Percentiles rank a stretch among this genome's conserved stretches.
These are phyloP conservation scores for Champsocephalus esox DNA, from an alignment of 2,797 vertebrate species.

Conservation along the genomic window DNA sequence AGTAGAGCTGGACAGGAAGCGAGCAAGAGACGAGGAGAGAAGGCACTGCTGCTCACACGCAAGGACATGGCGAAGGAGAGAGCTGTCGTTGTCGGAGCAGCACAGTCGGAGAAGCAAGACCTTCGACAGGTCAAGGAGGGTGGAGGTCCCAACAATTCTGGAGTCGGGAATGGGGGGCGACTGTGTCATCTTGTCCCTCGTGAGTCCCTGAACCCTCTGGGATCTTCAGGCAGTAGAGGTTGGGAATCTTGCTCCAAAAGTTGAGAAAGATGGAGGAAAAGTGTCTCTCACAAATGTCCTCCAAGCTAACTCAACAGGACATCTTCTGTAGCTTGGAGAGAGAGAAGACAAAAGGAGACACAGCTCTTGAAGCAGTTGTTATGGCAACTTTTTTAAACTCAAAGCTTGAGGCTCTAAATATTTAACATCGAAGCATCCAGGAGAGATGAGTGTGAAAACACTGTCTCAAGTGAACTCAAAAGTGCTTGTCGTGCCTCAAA, in stretches of 20 bases:
- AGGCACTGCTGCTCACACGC: conserved; percentile 84
- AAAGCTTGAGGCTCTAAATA: conserved; percentile 77
- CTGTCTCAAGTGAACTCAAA: conserved; percentile 52
- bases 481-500: conserved; percentile 48
- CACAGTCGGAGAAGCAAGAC: conserved; percentile 70
- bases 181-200: conserved; percentile 61
- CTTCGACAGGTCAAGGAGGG: conserved; percentile 50
- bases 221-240: conserved; percentile 64
- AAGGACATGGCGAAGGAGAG: conserved; percentile 83
- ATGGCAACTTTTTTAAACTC: conserved; percentile 77
- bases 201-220: conserved; percentile 43
- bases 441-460: conserved; percentile 52
- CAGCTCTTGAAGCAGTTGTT: conserved; percentile 70
- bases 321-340: conserved; percentile 66
- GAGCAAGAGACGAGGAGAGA: conserved; percentile 57
- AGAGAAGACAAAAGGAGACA: conserved; percentile 51
- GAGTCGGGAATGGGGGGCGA: conserved; percentile 29
- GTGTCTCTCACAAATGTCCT: conserved; percentile 82
- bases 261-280: conserved; percentile 73
- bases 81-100: conserved; percentile 79
- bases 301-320: conserved; percentile 82
- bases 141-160: conserved; percentile 39
- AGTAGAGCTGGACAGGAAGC: conserved; percentile 72
- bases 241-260: conserved; percentile 78
- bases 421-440: conserved; percentile 59